Base-by-base conservation (phyloP, 2,888 invertebrate species). In the Seira musarum region DNA sequence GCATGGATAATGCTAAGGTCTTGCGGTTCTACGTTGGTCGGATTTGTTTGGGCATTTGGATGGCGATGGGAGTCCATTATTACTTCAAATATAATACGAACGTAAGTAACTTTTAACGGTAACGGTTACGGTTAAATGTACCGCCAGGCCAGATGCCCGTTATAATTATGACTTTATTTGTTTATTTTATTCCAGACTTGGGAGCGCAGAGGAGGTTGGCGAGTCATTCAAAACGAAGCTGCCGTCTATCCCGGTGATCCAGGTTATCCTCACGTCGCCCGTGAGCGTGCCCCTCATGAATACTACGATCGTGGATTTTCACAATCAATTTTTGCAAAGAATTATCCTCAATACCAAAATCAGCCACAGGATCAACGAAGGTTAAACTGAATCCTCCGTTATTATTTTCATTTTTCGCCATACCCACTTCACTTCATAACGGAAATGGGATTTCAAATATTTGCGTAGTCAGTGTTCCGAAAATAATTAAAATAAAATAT, bases 21-120 rank as follows among this genome's bases (percentile, higher is more conserved):
- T 88, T 91, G 80, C 92, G 95, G 85, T 92, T 91, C 85, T 89
- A 92, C 78, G 90, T 92, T 81, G 94, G 94, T 10, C 94, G 93
- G 90, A 83, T 90, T 10, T 88, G 91, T 0, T 86, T 95, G 35
- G 87, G 89, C 0, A 84, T 91, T 68, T 82, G 90, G 49, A 90
- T 89, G 13, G 85, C 92, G n/a, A 92, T 93, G 83, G 88, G 88
- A 24, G 87, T 88, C 0, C 92, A 92, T 77, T 96, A 96, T 88
- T 95, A 96, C 87, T 92, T 94, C 84, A 96, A 96, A 90, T 96
- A 96, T 88, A 93, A 94, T 88, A 90, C 89, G 85, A 93, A 94
- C 89, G 94, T 94, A 90, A 92, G 93, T 91, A 80, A 71, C 69
- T 19, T 19, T 1, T n/a, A 66, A 57, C n/a, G 40, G 19, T 10